Base-by-base conservation (phyloP, 1,140 invertebrate species). In the Colletes latitarsis region DNA sequence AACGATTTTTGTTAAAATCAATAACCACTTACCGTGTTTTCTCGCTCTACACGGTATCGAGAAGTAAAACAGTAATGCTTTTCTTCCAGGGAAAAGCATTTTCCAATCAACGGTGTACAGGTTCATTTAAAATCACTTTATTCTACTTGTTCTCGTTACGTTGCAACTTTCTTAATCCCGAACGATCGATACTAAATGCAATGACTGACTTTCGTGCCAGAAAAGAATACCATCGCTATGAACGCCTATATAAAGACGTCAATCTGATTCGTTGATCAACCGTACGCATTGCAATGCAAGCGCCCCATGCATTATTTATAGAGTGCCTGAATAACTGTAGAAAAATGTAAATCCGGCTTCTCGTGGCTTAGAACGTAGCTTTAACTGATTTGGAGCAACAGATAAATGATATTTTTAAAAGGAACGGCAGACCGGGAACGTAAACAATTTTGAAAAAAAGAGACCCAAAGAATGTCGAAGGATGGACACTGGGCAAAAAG, bases 341-440 rank as follows among this genome's bases (percentile, higher is more conserved):
- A 73, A 79, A 79, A 66, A 73, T 79, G 69, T 55, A 79, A 73
- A 79, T 73, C n/a, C 10, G 6, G 1, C 21, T 69, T 41, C 46
- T 55, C 17, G 21, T 60, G 30, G 15, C 21, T 12, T 12, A 9
- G 39, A 19, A 14, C 14, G 21, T 55, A 41, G 55, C 43, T 49
- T 9, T 4, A 46, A 43, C 62, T 63, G 77, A 79, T 79, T 73
- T 73, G 57, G 77, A 79, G 39, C 69, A 73, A 79, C 68, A 66
- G 77, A 73, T 73, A 73, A 73, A 63, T 39, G 58, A 21, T 67
- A 64, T 73, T 79, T 73, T 43, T 9, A 43, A 30, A 39, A 55
- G 21, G 1, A 4, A 14, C 43, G 9, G 41, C 12, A 30, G 30
- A 14, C 10, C 21, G 63, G 9, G 72, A 73, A 30, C 19, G 62